phyloP scores from a whole-genome alignment of 2,797 vertebrate genomes.

The Diplodus puntazzo region DNA sequence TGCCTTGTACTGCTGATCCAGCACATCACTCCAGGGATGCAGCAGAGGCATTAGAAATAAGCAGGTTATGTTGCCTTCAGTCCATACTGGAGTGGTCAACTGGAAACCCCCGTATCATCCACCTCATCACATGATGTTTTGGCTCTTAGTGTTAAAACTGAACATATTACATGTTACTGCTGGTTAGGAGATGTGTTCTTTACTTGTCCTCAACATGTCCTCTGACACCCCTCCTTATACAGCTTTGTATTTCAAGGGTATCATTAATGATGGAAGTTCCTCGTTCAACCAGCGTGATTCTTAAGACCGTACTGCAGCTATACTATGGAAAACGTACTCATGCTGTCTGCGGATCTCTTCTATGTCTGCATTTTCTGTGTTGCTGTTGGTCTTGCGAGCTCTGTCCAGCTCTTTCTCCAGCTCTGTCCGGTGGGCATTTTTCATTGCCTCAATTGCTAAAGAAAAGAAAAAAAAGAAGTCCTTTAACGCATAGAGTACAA shows the following conservation, averaged over 20 bases:
- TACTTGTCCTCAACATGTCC: neutral
- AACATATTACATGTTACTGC: neutral
- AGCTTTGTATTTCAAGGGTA: neutral
- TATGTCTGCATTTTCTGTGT: slow-evolving; percentile 85
- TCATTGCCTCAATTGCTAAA: slow-evolving; percentile 89
- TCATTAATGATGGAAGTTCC: neutral
- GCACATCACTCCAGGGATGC: neutral
- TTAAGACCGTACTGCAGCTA: neutral
- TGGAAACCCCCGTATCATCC: neutral
- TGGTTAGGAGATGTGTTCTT: neutral
- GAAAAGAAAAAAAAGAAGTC: slow-evolving; percentile 8
- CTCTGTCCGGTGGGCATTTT: slow-evolving; percentile 88
- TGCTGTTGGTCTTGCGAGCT: slow-evolving; percentile 85
- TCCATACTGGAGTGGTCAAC: neutral
- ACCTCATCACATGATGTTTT: neutral
- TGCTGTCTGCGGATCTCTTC: slow-evolving; percentile 87
- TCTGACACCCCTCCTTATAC: neutral
- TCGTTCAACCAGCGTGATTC: neutral
- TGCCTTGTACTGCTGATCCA: neutral
- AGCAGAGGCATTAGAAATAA: neutral
- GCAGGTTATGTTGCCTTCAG: neutral
- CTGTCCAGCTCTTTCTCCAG: slow-evolving; percentile 88
- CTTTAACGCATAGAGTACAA: neutral
- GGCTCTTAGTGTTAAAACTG: neutral
- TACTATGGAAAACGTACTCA: slow-evolving; percentile 78